A percentile compares a stretch with the other conserved stretches of the same genome.
phyloP scores from a whole-genome alignment of 1,140 invertebrate genomes.

The Atta cephalotes region DNA sequence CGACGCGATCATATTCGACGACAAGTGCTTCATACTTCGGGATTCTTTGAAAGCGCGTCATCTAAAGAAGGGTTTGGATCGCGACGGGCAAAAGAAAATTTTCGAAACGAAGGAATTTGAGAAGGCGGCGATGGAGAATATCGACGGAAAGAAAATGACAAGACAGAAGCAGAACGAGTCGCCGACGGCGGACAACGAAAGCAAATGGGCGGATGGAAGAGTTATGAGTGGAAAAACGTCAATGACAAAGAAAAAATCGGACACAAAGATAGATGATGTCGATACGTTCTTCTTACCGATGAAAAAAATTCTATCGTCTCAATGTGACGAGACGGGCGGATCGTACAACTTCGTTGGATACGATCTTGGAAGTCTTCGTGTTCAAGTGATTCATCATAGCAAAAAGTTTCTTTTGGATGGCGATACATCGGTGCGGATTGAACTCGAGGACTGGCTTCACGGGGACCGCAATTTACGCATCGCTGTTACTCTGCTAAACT shows the following conservation, averaged over 20 bases:
- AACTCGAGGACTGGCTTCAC: conserved; percentile 84
- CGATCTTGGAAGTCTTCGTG: conserved; percentile 85
- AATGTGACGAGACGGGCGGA: conserved; percentile 32
- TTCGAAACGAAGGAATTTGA: not conserved
- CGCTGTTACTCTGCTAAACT: conserved; percentile 79
- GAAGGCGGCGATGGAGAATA: not conserved
- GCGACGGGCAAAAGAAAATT: conserved; percentile 11
- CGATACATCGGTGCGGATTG: conserved; percentile 82
- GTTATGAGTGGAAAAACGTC: conserved; percentile 49
- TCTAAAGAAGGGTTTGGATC: not conserved
- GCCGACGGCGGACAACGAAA: conserved; percentile 8
- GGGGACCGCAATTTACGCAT: conserved; percentile 82
- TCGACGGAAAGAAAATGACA: not conserved
- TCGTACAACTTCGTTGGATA: conserved; percentile 77
- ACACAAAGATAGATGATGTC: conserved; percentile 41
- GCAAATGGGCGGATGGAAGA: conserved; percentile 28
- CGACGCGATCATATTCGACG: conserved; percentile 62
- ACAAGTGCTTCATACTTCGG: conserved; percentile 72
- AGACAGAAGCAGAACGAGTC: conserved; percentile 22
- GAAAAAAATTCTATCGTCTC: conserved; percentile 43
- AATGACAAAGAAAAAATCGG: conserved; percentile 36
- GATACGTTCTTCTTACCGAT: conserved; percentile 59
- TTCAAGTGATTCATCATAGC: conserved; percentile 85
- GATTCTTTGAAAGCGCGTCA: conserved; percentile 66
- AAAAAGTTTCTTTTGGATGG: conserved; percentile 84